Base-by-base conservation (phyloP, 2,113 vertebrate species). In the Oncorhynchus gorbuscha region DNA sequence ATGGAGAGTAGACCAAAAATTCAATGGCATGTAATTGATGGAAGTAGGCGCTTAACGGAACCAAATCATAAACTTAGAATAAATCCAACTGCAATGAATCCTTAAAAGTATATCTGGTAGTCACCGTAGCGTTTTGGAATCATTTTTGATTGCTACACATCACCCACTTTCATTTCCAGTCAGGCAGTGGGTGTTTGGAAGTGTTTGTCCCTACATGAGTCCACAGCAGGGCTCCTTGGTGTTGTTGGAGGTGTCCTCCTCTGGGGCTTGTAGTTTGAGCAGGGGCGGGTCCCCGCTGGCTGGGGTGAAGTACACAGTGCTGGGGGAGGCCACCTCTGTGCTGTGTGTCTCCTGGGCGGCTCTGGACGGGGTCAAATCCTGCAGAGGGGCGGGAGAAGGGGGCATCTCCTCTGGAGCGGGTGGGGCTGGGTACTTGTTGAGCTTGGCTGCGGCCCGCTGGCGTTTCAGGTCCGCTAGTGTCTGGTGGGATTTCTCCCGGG, bases 391-490 rank as follows among this genome's bases (percentile, higher is more conserved):
- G 16, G 2, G 45, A 1, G 51, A 61, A 0, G 81, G 26, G 1
- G 85, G 73, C 51, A 89, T 88, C 68, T 90, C 92, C 77, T 89
- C 85, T 2, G 89, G 39, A 14, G 74, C 49, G 6, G 59, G 92
- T 75, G 88, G 86, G 0, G 93, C 84, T 0, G 80, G 90, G 16
- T 87, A 90, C 4, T 93, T 94, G 58, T 95, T 94, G 71, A 96
- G 93, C 89, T 97, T 98, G 39, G 96, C 94, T 0, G 96, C 96
- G 0, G 94, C 96, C 28, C 96, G 90, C 87, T 97, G 96, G 0
- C 96, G 94, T 73, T 97, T 98, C 12, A 98, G 93, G 77, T 98
- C 96, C 0, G 96, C 96, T 59, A 98, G 86, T 0, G 96, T 97
- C 45, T 97, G 96, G 84, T 94, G 95, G 0, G 95, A 94, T 83